These are phyloP conservation scores for Drosophila busckii DNA, from an alignment of 1,140 invertebrate species.

Conservation along the genomic window DNA sequence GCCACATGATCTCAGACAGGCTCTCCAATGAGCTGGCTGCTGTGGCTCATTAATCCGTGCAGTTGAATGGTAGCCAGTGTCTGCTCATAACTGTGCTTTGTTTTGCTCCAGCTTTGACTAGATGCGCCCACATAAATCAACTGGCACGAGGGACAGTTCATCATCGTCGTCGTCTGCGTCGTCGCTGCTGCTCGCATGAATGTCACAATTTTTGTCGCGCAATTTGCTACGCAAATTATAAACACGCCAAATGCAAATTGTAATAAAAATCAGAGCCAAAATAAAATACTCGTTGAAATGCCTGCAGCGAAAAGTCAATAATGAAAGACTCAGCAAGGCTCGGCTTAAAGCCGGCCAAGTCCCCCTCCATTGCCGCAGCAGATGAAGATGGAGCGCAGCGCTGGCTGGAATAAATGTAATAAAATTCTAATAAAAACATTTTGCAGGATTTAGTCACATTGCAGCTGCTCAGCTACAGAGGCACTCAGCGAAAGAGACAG, in stretches of 20 bases:
- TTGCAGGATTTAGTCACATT: slow-evolving; percentile 38
- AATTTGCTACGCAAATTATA: slow-evolving; percentile 72
- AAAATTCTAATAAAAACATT: slow-evolving; percentile 76
- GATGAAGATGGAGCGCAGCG: slow-evolving; percentile 3
- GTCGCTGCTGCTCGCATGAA: slow-evolving; percentile 32
- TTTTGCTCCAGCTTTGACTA: slow-evolving; percentile 19
- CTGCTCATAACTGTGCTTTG: slow-evolving; percentile 44
- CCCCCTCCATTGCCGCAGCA: background rate
- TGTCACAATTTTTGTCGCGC: slow-evolving; percentile 62
- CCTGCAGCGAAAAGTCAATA: slow-evolving; percentile 67
- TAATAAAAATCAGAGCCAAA: slow-evolving; percentile 48
- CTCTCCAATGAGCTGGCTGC: slow-evolving; percentile 47
- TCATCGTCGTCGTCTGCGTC: too few species aligned
- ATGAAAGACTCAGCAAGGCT: slow-evolving; percentile 46
- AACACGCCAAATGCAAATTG: slow-evolving; percentile 65
- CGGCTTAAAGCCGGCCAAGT: slow-evolving; percentile 35
- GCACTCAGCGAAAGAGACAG: background rate
- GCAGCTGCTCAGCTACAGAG: slow-evolving; percentile 25
- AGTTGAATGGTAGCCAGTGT: slow-evolving; percentile 54
- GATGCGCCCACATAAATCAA: too few species aligned
- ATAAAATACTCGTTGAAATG: too few species aligned
- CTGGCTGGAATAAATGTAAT: slow-evolving; percentile 53
- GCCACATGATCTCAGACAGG: slow-evolving; percentile 34
- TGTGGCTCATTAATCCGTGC: slow-evolving; percentile 72
- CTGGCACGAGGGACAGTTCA: too few species aligned